Conservation (phyloP, 2,113 vertebrate species). For the Gobiocypris rarus region DNA sequence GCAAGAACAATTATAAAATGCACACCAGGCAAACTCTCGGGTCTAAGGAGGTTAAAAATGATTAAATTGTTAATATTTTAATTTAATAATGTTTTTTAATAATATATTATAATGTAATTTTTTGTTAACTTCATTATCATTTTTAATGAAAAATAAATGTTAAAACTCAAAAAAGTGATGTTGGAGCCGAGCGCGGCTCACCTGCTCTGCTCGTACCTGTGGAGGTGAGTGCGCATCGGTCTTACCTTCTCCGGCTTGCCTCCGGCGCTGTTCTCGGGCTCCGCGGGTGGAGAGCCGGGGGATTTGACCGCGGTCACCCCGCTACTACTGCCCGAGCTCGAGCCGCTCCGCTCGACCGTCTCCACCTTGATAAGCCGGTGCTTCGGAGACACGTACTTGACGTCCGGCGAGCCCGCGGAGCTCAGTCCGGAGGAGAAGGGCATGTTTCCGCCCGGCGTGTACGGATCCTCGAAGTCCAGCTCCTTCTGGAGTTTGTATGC, state of each 20-base stretch:
- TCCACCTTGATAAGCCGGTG: constrained; percentile 95
- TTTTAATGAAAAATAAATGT: no score
- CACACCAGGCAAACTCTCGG: no score
- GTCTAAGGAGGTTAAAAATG: no score
- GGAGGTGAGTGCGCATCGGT: neutral
- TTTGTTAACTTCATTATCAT: no score
- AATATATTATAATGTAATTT: no score
- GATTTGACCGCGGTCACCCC: constrained; percentile 66
- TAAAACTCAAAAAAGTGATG: neutral
- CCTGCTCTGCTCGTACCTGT: neutral
- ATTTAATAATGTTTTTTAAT: no score
- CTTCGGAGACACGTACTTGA: constrained; percentile 89
- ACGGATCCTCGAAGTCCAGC: constrained; percentile 95
- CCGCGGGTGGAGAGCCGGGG: constrained; percentile 71
- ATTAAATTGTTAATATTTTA: no score
- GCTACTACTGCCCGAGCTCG: constrained; percentile 70
- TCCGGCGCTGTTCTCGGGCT: constrained; percentile 62
- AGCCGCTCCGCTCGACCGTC: constrained; percentile 77
- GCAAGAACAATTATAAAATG: no score
- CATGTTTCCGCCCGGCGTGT: constrained; percentile 79
- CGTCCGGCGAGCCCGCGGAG: constrained; percentile 75
- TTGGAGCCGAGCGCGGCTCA: no score
- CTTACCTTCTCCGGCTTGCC: constrained; percentile 81
- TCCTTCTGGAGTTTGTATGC: constrained; percentile 93
- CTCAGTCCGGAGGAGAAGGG: constrained; percentile 71